A percentile compares a stretch with the other conserved stretches of the same genome.
These are phyloP conservation scores for Anodontia alba DNA, from an alignment of 2,888 invertebrate species.

Conservation along the genomic window DNA sequence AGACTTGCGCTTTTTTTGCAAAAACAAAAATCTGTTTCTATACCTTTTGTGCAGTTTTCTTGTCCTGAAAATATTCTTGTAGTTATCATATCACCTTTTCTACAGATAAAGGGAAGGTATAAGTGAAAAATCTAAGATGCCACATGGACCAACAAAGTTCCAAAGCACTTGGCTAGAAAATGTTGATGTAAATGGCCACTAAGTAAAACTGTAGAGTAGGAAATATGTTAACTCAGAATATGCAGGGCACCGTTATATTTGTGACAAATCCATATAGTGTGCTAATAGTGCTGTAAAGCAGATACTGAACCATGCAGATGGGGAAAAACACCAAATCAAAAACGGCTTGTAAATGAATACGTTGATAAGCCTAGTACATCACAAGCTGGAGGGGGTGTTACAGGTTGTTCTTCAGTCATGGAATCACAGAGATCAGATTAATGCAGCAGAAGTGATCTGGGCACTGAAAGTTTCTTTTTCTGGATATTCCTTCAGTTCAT, in stretches of 20 bases:
- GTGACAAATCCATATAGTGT: not conserved
- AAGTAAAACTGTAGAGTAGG: not conserved
- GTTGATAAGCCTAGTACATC: not conserved
- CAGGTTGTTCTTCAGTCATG: not conserved
- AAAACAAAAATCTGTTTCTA: too few relatives aligned
- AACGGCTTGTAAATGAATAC: not conserved
- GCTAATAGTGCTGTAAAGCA: not conserved
- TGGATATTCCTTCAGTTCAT: conserved; percentile 4
- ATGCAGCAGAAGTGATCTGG: not conserved
- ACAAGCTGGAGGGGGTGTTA: not conserved
- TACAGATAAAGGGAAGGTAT: too few relatives aligned
- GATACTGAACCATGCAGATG: not conserved
- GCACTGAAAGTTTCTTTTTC: not conserved
- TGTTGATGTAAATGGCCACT: not conserved
- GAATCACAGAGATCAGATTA: not conserved
- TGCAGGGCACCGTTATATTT: not conserved
- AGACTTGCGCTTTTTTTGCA: too few relatives aligned
- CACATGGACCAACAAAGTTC: not conserved
- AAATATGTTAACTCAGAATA: not conserved
- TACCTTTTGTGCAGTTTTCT: too few relatives aligned
- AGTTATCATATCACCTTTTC: too few relatives aligned
- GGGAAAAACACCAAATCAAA: not conserved
- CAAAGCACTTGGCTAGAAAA: not conserved
- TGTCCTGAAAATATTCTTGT: not conserved
- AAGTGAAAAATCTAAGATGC: not conserved